Percentiles rank a stretch among this genome's conserved stretches.
Evolutionary conservation across 2,888 invertebrate species (phyloP).

Genomic region (Molorchus minor): DNA sequence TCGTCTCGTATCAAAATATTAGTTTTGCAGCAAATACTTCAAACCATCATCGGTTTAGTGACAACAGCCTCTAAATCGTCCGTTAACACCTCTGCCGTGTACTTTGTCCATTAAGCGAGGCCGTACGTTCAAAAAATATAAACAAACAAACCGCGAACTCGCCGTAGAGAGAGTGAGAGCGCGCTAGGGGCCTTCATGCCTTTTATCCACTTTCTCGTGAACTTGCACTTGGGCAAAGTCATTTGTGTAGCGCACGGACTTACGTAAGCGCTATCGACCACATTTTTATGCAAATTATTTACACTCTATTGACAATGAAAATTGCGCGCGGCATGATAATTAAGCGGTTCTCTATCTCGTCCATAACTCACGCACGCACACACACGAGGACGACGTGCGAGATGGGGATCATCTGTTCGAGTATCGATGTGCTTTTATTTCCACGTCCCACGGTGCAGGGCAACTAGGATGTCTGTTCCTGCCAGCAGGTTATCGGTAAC

Average conservation of each 20-base stretch:
- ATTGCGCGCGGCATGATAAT: constrained; percentile 34
- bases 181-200: constrained; percentile 25
- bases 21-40: no score
- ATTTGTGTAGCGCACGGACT: constrained; percentile 29
- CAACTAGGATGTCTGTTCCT: no score
- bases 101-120: no score
- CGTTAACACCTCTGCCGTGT: no score
- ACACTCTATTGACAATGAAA: constrained; percentile 47
- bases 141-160: constrained; percentile 48
- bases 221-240: constrained; percentile 32
- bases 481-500: no score
- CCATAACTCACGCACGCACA: neutral
- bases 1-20: no score
- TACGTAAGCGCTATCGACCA: constrained; percentile 47
- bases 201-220: constrained; percentile 44
- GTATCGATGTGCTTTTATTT: no score
- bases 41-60: no score
- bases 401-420: no score
- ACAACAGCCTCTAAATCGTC: no score
- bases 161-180: constrained; percentile 23
- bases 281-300: constrained; percentile 50
- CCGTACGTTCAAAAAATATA: constrained; percentile 17
- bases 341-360: constrained; percentile 24
- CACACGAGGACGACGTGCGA: neutral
- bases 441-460: no score